Conservation (phyloP, 2,797 vertebrate species). For the Lates japonicus region DNA sequence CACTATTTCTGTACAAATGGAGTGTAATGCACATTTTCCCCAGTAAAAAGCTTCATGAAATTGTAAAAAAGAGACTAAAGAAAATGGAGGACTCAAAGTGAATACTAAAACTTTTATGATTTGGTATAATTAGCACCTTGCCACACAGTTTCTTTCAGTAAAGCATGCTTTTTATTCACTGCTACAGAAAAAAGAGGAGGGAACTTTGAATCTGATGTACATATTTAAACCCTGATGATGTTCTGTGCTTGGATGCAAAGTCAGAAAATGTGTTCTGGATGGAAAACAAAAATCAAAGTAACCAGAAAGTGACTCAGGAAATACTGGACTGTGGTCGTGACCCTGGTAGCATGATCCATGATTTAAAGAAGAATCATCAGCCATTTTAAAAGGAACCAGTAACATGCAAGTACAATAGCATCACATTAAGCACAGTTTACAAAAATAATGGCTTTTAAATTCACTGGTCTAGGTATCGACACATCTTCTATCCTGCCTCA, state of each 20-base stretch:
- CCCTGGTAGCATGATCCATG: conserved; percentile 45
- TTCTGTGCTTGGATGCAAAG: conserved; percentile 39
- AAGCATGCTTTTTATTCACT: conserved; percentile 75
- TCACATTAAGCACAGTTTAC: conserved; percentile 68
- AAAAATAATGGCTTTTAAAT: conserved; percentile 73
- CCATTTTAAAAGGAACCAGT: conserved; percentile 49
- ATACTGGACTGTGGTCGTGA: conserved; percentile 61
- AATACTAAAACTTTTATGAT: conserved; percentile 43
- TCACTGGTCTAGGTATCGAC: conserved; percentile 31
- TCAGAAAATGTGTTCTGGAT: conserved; percentile 39
- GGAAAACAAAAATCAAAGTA: conserved; percentile 45
- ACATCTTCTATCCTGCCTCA: conserved; percentile 11
- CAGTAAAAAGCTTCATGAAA: conserved; percentile 75
- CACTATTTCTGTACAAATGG: conserved; percentile 89
- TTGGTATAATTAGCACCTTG: conserved; percentile 80
- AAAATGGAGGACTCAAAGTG: conserved; percentile 46
- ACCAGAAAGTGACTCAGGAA: conserved; percentile 51
- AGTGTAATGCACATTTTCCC: conserved; percentile 86
- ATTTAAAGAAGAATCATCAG: conserved; percentile 25
- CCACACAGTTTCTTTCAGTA: conserved; percentile 72
- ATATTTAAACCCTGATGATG: conserved; percentile 63
- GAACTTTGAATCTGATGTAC: conserved; percentile 58
- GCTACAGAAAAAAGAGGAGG: conserved; percentile 57
- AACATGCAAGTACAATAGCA: conserved; percentile 67
- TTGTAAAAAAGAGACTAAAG: conserved; percentile 65